phyloP scores from a whole-genome alignment of 1,140 invertebrate genomes.

The Drosophila takahashii region DNA sequence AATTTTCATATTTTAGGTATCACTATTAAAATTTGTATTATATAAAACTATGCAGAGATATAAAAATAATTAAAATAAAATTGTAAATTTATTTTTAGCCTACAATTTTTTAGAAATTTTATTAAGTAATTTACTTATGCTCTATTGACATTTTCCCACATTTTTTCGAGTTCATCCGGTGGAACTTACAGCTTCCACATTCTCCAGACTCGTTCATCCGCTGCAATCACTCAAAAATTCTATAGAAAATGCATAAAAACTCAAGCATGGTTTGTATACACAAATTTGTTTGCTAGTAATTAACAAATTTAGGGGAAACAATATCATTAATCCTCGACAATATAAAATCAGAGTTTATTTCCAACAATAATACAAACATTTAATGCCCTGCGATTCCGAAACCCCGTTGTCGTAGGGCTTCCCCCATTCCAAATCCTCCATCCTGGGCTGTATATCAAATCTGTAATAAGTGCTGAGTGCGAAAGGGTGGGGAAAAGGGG shows the following conservation, averaged over 20 bases:
- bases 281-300: slow-evolving; percentile 82
- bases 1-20: no score
- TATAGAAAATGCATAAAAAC: slow-evolving; percentile 79
- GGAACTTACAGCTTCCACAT: background rate
- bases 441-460: slow-evolving; percentile 60
- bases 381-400: slow-evolving; percentile 40
- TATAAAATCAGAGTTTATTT: slow-evolving; percentile 82
- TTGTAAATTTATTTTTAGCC: no score
- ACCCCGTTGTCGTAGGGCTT: slow-evolving; percentile 51
- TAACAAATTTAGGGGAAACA: slow-evolving; percentile 82
- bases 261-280: slow-evolving; percentile 78
- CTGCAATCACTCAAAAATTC: slow-evolving; percentile 75
- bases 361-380: slow-evolving; percentile 82
- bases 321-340: slow-evolving; percentile 81
- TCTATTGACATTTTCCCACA: slow-evolving; percentile 1
- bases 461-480: slow-evolving; percentile 73
- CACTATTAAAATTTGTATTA: no score
- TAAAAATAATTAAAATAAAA: no score
- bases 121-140: background rate
- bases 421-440: slow-evolving; percentile 20
- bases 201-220: slow-evolving; percentile 16
- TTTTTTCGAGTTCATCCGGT: background rate
- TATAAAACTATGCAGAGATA: no score
- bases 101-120: no score
- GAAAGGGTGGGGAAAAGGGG: slow-evolving; percentile 3